These are phyloP conservation scores for Drosophila neonasuta DNA, from an alignment of 2,888 invertebrate genomes.

Conservation along the genomic window DNA sequence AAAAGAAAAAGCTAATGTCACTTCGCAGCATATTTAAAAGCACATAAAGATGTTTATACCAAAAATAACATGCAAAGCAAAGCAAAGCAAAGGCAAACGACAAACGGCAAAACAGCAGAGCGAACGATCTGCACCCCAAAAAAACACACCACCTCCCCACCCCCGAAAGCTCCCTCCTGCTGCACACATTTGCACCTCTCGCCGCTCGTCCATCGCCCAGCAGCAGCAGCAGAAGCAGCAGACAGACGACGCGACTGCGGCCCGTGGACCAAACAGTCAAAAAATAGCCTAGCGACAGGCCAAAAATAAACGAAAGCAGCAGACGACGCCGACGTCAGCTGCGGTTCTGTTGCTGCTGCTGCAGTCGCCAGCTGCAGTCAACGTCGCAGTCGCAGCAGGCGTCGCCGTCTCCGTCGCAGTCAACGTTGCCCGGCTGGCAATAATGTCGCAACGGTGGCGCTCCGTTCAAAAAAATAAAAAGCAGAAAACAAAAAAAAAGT, in stretches of 20 bases:
- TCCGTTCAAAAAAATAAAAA: conserved; percentile 27
- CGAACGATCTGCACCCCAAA: conserved; percentile 31
- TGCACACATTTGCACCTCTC: conserved; percentile 14
- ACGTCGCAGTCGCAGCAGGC: background rate
- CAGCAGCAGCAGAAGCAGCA: background rate
- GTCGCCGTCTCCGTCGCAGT: conserved; percentile 1
- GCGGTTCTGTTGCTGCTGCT: conserved; percentile 7
- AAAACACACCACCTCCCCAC: conserved; percentile 2
- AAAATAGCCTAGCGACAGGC: conserved; percentile 72
- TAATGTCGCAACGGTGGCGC: conserved; percentile 68
- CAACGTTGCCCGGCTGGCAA: conserved; percentile 27
- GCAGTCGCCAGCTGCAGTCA: conserved; percentile 5
- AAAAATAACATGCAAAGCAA: conserved; percentile 66
- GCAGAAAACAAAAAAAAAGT: background rate
- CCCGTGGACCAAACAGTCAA: conserved; percentile 63
- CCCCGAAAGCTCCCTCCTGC: conserved; percentile 1
- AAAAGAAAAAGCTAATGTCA: conserved; percentile 69
- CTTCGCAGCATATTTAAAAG: conserved; percentile 78
- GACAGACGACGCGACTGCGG: conserved; percentile 43
- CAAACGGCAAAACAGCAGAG: conserved; percentile 13
- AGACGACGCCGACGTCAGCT: conserved; percentile 51
- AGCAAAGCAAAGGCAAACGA: conserved; percentile 10
- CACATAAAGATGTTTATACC: conserved; percentile 77
- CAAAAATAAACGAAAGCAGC: conserved; percentile 63
- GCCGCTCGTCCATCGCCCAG: background rate